Percentiles rank a stretch among this genome's conserved stretches.
These are phyloP conservation scores for Melanophora roralis DNA, from an alignment of 2,888 invertebrate genomes.

Conservation along the genomic window DNA sequence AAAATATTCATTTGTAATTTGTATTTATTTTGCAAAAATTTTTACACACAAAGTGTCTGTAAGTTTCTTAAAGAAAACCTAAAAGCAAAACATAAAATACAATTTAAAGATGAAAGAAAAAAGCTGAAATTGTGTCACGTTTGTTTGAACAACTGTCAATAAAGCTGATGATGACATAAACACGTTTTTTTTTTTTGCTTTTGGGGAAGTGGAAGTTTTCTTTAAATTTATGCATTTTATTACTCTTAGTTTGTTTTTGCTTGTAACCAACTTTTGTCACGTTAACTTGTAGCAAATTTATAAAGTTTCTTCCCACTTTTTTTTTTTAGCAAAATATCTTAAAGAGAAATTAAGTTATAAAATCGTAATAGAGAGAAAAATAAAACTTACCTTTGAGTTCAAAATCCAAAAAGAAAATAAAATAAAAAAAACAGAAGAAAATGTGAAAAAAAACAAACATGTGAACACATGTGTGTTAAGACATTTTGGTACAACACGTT, in stretches of 20 bases:
- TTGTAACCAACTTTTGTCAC: not conserved
- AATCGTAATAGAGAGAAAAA: not conserved
- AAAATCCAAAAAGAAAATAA: not conserved
- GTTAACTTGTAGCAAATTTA: constrained; percentile 5
- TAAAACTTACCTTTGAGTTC: constrained; percentile 45
- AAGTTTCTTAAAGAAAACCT: too few species aligned
- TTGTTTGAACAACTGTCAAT: not conserved
- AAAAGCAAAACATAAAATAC: too few species aligned
- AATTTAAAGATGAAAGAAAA: too few species aligned
- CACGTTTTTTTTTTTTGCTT: not conserved
- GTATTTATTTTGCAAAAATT: not conserved
- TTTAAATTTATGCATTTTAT: not conserved
- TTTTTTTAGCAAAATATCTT: not conserved
- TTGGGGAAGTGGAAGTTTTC: not conserved
- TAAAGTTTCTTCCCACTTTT: not conserved
- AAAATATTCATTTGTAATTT: not conserved
- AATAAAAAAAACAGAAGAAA: constrained; percentile 8
- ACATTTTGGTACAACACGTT: constrained; percentile 27
- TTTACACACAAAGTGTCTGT: not conserved
- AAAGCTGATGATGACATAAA: not conserved
- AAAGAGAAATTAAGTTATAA: not conserved
- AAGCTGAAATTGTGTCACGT: constrained; percentile 5
- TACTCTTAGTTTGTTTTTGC: not conserved
- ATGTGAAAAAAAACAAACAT: not conserved
- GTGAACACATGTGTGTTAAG: too few species aligned